Conservation (phyloP, 2,797 vertebrate species). For the Channallabes apus region DNA sequence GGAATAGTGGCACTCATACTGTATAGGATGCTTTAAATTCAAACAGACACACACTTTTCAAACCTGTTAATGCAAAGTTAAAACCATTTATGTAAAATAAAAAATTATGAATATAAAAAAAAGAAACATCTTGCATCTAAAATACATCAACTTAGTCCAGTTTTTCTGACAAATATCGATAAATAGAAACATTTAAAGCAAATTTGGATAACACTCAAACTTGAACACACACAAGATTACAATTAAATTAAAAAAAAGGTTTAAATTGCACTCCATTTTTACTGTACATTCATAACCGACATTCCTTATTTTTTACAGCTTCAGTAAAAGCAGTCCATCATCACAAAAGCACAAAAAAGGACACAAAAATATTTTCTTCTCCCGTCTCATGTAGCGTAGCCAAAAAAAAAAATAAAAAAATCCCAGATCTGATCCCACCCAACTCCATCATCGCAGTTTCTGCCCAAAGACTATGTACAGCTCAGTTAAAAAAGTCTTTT, state of each 20-base stretch:
- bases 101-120: constrained; percentile 58
- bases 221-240: constrained; percentile 43
- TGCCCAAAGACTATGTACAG: constrained; percentile 40
- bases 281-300: constrained; percentile 80
- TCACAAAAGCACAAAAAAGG: constrained; percentile 62
- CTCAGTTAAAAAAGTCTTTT: constrained; percentile 48
- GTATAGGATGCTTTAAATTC: constrained; percentile 11
- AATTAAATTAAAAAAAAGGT: constrained; percentile 73
- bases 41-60: constrained; percentile 12
- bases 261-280: constrained; percentile 75
- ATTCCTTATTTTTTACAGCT: constrained; percentile 58
- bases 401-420: not conserved
- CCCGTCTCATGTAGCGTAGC: not conserved
- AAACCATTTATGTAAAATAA: constrained; percentile 7
- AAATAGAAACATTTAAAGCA: constrained; percentile 69
- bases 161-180: constrained; percentile 69
- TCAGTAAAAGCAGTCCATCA: constrained; percentile 61
- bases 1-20: constrained; percentile 28
- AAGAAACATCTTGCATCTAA: constrained; percentile 38
- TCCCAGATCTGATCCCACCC: constrained; percentile 47
- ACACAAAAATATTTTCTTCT: constrained; percentile 53
- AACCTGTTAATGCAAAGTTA: constrained; percentile 62
- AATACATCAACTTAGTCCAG: constrained; percentile 68
- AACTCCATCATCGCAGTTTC: constrained; percentile 23
- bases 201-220: constrained; percentile 65